Evolutionary conservation across 2,113 vertebrate genomes (phyloP).

Genomic region (Paratilapia polleni): DNA sequence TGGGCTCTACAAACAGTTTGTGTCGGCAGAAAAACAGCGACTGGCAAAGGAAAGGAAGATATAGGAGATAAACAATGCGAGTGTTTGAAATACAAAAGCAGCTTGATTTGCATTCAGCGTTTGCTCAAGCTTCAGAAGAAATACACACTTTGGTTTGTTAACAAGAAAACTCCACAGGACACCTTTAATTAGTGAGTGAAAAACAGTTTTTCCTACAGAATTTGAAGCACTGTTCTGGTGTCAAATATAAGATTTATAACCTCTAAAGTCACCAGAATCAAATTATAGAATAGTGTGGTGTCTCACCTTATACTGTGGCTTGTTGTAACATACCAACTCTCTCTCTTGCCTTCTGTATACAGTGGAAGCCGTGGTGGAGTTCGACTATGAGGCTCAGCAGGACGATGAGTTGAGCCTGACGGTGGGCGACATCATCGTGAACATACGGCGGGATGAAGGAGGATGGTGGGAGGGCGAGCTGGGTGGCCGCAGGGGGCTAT

Average conservation of each 20-base stretch:
- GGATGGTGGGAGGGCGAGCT: constrained; percentile 99
- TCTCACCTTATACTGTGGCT: neutral
- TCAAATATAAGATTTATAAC: accelerated
- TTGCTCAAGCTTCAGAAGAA: neutral
- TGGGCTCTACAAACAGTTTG: neutral
- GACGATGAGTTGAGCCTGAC: constrained; percentile 98
- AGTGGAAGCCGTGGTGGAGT: constrained; percentile 99
- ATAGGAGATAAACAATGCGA: neutral
- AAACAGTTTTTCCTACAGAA: neutral
- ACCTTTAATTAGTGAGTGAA: neutral
- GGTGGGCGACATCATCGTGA: constrained; percentile 96
- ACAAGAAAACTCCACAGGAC: neutral
- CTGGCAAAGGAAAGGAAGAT: neutral
- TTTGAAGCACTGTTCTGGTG: neutral
- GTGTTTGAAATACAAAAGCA: neutral
- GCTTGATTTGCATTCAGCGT: neutral
- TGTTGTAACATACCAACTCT: neutral
- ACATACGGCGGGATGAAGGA: constrained; percentile 95
- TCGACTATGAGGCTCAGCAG: constrained; percentile 98
- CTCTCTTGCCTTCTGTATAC: constrained; percentile 25
- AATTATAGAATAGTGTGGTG: neutral
- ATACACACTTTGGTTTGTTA: neutral
- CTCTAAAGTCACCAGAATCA: neutral
- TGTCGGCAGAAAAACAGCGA: neutral
- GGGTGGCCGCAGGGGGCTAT: constrained; percentile 95